Base-by-base conservation (phyloP, 2,797 vertebrate species). In the Myiothlypis coronata region DNA sequence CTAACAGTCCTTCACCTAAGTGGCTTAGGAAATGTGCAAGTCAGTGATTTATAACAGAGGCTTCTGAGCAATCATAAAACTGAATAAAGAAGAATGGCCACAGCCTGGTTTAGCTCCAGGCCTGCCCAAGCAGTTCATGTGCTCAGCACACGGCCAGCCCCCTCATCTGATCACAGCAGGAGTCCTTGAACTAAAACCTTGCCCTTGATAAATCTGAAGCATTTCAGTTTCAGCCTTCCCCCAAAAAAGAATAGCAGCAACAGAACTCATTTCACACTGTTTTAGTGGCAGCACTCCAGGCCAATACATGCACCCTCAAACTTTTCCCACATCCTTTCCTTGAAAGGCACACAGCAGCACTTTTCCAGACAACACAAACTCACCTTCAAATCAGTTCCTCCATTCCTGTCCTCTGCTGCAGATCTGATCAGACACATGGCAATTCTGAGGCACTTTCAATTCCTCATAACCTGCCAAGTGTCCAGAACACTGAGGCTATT, bases 401-500 rank as follows among this genome's bases (percentile, higher is more conserved):
- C 50, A 4, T 4, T 50, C 19, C 67, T 37, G 11, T 23, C 37
- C 37, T 24, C 50, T 16, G 2, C 1, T 9, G 18, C 74, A 56
- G 37, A 27, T 60, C 53, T 2, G 3, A 61, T 24, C 32, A 52
- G 55, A 13, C 37, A 12, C 6, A 3, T 11, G 41, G 32, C 57
- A 53, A 14, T 5, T 34, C 37, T 6, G 4, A 49, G 19, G 39
- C 30, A 34, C 57, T 18, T 41, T 11, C 10, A 61, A 9, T 17
- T 37, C 67, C 63, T 56, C 19, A 7, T 2, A 21, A 14, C 12
- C 46, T 47, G 21, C 28, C 59, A 35, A 8, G 22, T 16, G 8
- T 14, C 44, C 1, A 1, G 24, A 26, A 30, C 0, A 9, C 15
- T 3, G 16, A 14, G 43, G 28, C 43, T 44, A 4, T 2, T 0